Evolutionary conservation across 2,888 invertebrate species (phyloP), one percentile per base, ranked within the genome.

Genomic region (Amphipyra tragopoginis): DNA sequence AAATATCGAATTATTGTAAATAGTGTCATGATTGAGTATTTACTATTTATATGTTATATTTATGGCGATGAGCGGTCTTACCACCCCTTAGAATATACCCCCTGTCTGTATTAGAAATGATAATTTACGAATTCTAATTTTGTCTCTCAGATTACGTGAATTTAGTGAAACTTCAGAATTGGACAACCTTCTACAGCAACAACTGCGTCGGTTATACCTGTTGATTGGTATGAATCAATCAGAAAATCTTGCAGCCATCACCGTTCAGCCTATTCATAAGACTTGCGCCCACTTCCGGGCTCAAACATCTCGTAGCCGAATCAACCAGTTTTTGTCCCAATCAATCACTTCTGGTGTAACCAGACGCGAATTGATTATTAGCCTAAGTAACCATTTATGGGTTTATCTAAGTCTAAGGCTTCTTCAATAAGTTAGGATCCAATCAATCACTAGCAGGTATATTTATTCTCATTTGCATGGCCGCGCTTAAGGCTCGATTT

Each of bases 61-160:
- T 48, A 40, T 44, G 69, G 75, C 70, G 69, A 11, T 42, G 55
- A 53, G 70, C 71, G 75, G 75, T 40, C 65, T 33, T 43, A 36
- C 39, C 0, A 39, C 1, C 51, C 15, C 10, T 36, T 40, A 54
- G 11, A 53, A 15, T 38, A 36, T 14, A 1, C 13, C 36, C 45
- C 45, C 13, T 43, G 15, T 55, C 67, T 67, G 64, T 69, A 75
- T 63, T 52, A 76, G 79, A 36, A 77, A 77, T 77, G 77, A 79
- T 77, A 76, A 79, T 77, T 66, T 62, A 75, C 51, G 40, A 70
- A 76, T 64, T 54, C 21, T 77, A 66, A 62, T 77, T 77, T 77
- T 72, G 59, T 72, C 77, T 72, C 77, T 77, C 77, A 77, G 80
- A 77, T 77, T 77, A 73, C 77, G 77, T 67, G 77, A 79, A 77